Conservation (phyloP, 2,797 vertebrate genomes). For the Apogon talboti region DNA sequence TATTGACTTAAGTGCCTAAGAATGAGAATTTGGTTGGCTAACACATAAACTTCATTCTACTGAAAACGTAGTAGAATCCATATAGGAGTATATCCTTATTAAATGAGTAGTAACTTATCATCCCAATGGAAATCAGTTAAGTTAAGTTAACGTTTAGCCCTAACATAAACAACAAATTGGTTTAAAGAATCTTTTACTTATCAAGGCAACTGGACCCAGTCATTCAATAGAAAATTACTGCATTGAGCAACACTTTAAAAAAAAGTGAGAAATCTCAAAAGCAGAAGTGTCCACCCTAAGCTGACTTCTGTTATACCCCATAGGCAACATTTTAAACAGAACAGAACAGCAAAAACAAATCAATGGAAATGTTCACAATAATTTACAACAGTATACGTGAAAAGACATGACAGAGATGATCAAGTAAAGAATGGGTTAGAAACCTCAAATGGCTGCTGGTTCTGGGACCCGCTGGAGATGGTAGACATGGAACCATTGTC, state of each 20-base stretch:
- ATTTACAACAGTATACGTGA: constrained; percentile 23
- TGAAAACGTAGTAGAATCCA: no score
- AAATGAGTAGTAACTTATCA: no score
- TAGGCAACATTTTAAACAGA: not conserved
- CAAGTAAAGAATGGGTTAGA: constrained; percentile 47
- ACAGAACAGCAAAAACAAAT: constrained; percentile 19
- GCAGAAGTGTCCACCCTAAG: constrained; percentile 23
- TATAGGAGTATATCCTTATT: no score
- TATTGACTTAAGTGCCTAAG: no score
- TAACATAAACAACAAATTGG: not conserved
- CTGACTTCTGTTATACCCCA: constrained; percentile 6
- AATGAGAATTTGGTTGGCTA: no score
- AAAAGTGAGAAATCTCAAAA: constrained; percentile 18
- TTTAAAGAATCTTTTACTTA: constrained; percentile 1
- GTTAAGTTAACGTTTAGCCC: not conserved
- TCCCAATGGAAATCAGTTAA: no score
- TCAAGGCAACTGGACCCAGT: constrained; percentile 1
- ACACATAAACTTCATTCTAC: no score
- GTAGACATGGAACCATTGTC: constrained; percentile 80
- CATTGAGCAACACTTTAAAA: no score
- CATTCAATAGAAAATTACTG: not conserved
- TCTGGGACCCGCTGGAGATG: constrained; percentile 77
- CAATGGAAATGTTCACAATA: constrained; percentile 22
- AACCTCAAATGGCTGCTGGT: constrained; percentile 81
- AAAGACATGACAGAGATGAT: constrained; percentile 21